Evolutionary conservation across 2,113 vertebrate genomes (phyloP).

Genomic region (Urocitellus parryii): DNA sequence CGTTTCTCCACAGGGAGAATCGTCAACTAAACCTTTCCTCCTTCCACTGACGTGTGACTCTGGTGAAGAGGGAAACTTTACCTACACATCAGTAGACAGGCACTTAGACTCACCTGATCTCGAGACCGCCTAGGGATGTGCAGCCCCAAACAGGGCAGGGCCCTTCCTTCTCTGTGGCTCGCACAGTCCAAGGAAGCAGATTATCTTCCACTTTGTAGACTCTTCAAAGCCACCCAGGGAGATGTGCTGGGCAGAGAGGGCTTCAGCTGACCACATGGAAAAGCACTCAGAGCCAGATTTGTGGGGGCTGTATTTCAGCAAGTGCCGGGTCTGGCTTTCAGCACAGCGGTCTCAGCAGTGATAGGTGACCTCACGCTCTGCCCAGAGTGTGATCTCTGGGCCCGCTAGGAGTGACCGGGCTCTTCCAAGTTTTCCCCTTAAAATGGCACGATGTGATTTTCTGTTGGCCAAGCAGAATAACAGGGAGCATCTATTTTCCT

Average conservation of each 20-base stretch:
- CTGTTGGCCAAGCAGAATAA: background rate
- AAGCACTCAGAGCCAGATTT: slow-evolving; percentile 82
- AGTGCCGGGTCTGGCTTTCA: slow-evolving; percentile 79
- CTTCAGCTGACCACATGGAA: slow-evolving; percentile 83
- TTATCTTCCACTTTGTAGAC: slow-evolving; percentile 88
- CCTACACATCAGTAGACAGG: too few species aligned
- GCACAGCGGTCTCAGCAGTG: slow-evolving; percentile 60
- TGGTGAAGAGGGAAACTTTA: too few species aligned
- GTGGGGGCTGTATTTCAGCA: slow-evolving; percentile 82
- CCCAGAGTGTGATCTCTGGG: background rate
- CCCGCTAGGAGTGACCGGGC: accelerated
- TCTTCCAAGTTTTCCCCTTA: accelerated
- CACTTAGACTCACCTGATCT: too few species aligned
- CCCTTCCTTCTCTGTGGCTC: slow-evolving; percentile 74
- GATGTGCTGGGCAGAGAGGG: slow-evolving; percentile 76
- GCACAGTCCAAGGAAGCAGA: slow-evolving; percentile 81
- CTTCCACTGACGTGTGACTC: too few species aligned
- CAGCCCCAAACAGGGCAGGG: slow-evolving; percentile 65
- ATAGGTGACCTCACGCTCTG: slow-evolving; percentile 38
- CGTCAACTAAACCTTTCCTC: too few species aligned
- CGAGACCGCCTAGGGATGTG: background rate
- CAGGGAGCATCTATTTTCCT: background rate
- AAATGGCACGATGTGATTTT: background rate
- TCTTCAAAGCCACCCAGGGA: slow-evolving; percentile 83
- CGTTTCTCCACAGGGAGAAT: too few species aligned